Conservation (phyloP, 2,113 vertebrate species). For the Solenodon paradoxus region DNA sequence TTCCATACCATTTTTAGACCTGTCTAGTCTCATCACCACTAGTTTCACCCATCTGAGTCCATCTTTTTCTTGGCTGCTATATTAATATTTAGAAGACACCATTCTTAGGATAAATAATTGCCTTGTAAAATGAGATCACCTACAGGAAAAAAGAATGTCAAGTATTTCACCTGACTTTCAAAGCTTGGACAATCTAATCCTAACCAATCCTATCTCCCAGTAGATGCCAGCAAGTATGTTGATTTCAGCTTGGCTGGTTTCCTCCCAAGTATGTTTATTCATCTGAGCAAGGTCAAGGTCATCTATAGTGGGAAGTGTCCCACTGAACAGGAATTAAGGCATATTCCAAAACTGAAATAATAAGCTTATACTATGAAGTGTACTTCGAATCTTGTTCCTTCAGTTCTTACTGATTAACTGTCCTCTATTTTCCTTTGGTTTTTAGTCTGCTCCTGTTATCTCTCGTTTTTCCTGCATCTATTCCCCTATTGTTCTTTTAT, state of each 20-base stretch:
- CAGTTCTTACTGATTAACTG: background rate
- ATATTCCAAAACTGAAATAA: background rate
- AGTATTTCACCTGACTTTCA: background rate
- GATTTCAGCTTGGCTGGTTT: background rate
- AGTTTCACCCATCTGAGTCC: background rate
- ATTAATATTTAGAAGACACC: background rate
- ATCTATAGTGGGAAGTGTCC: background rate
- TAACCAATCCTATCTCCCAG: background rate
- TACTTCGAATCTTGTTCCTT: background rate
- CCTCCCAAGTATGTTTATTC: background rate
- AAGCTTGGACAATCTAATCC: background rate
- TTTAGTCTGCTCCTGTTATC: background rate
- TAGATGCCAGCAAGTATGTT: background rate
- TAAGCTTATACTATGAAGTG: background rate
- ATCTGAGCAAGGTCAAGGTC: background rate
- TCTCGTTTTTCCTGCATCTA: background rate
- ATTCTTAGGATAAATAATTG: background rate
- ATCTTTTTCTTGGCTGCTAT: background rate
- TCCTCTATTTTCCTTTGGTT: background rate
- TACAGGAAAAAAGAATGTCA: background rate
- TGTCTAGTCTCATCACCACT: background rate
- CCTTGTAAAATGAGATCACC: background rate
- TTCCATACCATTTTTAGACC: background rate
- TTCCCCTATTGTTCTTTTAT: background rate
- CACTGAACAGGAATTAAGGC: background rate